Evolutionary conservation across 2,797 vertebrate species (phyloP).

Genomic region (Sebastes taczanowskii): DNA sequence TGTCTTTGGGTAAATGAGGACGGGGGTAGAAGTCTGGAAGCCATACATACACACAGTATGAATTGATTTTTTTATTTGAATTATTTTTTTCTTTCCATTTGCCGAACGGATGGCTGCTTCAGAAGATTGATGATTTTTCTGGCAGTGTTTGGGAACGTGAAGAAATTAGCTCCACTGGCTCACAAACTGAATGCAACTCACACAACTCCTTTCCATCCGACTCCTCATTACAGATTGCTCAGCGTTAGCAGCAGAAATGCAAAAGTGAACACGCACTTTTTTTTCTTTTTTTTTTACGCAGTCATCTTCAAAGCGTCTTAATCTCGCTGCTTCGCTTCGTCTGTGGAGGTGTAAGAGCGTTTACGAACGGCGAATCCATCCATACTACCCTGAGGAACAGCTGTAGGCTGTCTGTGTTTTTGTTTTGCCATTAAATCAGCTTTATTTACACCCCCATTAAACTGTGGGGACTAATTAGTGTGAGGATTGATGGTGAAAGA

Average conservation of each 20-base stretch:
- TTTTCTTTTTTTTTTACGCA: constrained; percentile 1
- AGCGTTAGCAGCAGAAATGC: background rate
- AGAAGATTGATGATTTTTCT: constrained; percentile 54
- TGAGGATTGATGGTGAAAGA: constrained; percentile 72
- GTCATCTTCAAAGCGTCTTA: constrained; percentile 29
- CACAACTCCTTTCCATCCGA: constrained; percentile 58
- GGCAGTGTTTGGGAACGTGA: constrained; percentile 35
- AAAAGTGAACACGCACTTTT: background rate
- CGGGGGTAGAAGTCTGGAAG: constrained; percentile 25
- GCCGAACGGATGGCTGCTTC: constrained; percentile 26
- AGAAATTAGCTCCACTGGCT: constrained; percentile 53
- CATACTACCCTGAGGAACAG: constrained; percentile 27
- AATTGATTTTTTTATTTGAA: constrained; percentile 28
- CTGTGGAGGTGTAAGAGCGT: constrained; percentile 23
- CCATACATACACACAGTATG: constrained; percentile 1
- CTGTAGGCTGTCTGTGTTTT: constrained; percentile 42
- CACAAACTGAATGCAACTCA: constrained; percentile 21
- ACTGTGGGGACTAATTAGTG: constrained; percentile 77
- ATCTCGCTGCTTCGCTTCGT: constrained; percentile 19
- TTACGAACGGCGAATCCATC: constrained; percentile 20
- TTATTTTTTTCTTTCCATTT: background rate
- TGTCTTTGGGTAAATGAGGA: constrained; percentile 49
- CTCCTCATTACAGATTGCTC: constrained; percentile 31
- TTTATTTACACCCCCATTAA: constrained; percentile 78
- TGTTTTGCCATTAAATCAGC: constrained; percentile 68